phyloP scores from a whole-genome alignment of 2,797 vertebrate species.

The Heliangelus exortis region DNA sequence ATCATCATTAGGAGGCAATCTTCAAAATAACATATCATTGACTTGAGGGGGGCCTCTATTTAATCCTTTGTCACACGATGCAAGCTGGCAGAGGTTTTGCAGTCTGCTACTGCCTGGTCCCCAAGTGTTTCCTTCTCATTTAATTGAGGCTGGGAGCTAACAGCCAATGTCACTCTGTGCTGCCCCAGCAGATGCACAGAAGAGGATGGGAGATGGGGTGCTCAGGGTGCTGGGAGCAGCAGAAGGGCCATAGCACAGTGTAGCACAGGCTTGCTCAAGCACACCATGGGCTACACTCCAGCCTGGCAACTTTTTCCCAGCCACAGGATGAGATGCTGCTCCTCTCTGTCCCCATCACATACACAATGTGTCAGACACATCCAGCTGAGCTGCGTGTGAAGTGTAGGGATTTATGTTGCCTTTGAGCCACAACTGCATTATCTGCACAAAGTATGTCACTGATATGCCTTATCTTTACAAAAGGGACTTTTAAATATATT shows the following conservation, averaged over 20 bases:
- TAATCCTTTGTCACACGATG: background rate
- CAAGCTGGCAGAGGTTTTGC: background rate
- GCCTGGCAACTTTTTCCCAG: background rate
- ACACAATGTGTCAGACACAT: background rate
- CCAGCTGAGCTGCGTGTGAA: background rate
- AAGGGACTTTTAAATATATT: background rate
- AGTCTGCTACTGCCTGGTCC: background rate
- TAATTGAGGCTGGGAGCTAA: background rate
- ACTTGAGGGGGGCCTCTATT: background rate
- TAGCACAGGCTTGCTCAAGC: background rate
- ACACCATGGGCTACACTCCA: background rate
- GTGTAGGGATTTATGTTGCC: background rate
- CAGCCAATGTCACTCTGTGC: rapidly evolving
- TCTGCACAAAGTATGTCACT: background rate
- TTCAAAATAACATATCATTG: background rate
- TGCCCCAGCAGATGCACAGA: background rate
- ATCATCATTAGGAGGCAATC: background rate
- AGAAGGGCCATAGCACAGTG: rapidly evolving
- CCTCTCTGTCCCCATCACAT: background rate
- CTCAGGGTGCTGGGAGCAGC: background rate
- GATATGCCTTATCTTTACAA: background rate
- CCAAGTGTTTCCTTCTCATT: background rate
- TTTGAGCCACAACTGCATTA: background rate
- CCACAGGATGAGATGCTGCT: background rate
- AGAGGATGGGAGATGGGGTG: rapidly evolving